Evolutionary conservation across 1,140 invertebrate species (phyloP).

Genomic region (Leptoteleia sp.): DNA sequence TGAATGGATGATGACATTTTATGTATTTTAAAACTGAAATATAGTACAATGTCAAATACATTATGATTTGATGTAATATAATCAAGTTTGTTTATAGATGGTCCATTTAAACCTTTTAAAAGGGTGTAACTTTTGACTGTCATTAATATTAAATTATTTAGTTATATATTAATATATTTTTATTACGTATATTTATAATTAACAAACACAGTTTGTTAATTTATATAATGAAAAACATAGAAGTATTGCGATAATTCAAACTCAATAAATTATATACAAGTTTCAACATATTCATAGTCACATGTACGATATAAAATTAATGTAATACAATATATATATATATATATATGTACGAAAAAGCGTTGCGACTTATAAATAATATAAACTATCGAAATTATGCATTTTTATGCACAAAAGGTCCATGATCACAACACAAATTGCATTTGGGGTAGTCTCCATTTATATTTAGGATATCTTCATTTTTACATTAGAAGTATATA

Average conservation of each 20-base stretch:
- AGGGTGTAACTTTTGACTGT: constrained; percentile 22
- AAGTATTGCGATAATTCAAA: constrained; percentile 10
- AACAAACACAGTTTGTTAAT: constrained; percentile 53
- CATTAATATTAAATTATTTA: constrained; percentile 44
- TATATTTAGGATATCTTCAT: too few species aligned
- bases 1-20: constrained; percentile 16
- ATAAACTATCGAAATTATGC: constrained; percentile 12
- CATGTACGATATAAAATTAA: constrained; percentile 39
- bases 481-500: too few species aligned
- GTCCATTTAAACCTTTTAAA: constrained; percentile 13
- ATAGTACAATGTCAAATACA: constrained; percentile 38
- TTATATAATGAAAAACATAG: constrained; percentile 16
- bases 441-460: too few species aligned
- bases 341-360: constrained; percentile 30
- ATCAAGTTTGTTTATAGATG: constrained; percentile 6
- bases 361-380: constrained; percentile 2
- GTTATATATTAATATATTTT: constrained; percentile 52
- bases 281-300: constrained; percentile 24
- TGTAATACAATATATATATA: too few species aligned
- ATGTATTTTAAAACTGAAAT: constrained; percentile 37
- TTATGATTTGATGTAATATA: constrained; percentile 26
- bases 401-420: neutral
- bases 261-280: constrained; percentile 52
- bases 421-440: constrained; percentile 5
- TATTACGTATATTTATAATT: constrained; percentile 39